Evolutionary conservation across 2,888 invertebrate species (phyloP).

Genomic region (Ochropleura leucogaster): DNA sequence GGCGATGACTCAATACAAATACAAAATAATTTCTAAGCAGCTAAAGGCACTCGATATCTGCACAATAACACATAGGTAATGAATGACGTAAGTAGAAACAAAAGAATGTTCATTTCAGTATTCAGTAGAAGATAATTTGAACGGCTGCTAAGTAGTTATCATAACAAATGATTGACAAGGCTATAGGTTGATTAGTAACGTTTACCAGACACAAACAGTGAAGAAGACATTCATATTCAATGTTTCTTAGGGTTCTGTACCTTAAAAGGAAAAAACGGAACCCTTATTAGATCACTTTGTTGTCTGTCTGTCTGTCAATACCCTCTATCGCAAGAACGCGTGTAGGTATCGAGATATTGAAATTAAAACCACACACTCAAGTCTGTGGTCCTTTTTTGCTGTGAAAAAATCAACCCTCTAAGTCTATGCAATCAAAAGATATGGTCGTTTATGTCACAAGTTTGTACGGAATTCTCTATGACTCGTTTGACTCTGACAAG

Average conservation of each 20-base stretch:
- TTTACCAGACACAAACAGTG: constrained; percentile 58
- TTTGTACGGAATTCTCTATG: too few relatives aligned
- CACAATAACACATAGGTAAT: constrained; percentile 22
- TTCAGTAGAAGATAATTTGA: constrained; percentile 51
- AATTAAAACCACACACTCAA: too few relatives aligned
- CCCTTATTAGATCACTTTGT: too few relatives aligned
- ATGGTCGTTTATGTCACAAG: too few relatives aligned
- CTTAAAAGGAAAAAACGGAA: too few relatives aligned
- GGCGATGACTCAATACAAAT: neutral
- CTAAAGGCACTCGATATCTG: constrained; percentile 8
- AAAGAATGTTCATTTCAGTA: constrained; percentile 44
- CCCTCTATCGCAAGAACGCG: too few relatives aligned
- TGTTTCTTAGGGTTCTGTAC: constrained; percentile 20
- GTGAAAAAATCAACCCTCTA: too few relatives aligned
- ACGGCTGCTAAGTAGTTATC: constrained; percentile 62
- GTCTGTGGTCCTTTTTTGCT: too few relatives aligned
- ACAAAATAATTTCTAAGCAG: neutral
- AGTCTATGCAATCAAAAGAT: too few relatives aligned
- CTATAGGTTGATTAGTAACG: constrained; percentile 65
- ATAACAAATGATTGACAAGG: constrained; percentile 71
- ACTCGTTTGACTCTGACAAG: too few relatives aligned
- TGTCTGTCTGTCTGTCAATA: too few relatives aligned
- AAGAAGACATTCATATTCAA: constrained; percentile 2
- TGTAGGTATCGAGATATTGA: too few relatives aligned
- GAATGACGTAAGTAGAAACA: constrained; percentile 53